Conservation (phyloP, 2,113 vertebrate species). For the Nibea coibor region DNA sequence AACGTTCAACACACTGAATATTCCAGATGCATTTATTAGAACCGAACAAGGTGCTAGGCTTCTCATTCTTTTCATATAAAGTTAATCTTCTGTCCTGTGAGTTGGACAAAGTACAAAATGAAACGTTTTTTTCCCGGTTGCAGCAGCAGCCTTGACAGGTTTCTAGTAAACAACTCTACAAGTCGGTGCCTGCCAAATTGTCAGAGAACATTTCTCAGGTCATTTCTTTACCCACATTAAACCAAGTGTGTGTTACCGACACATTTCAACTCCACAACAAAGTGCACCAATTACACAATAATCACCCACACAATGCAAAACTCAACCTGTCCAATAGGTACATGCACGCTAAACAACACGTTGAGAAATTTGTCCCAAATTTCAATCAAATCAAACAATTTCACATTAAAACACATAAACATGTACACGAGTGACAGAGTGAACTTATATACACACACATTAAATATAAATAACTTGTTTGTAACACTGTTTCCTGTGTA, state of each 20-base stretch:
- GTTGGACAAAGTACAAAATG: not conserved
- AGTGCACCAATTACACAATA: not conserved
- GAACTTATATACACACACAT: not conserved
- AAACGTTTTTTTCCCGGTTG: too few species aligned
- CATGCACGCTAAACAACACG: not conserved
- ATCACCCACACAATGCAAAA: not conserved
- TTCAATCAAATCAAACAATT: not conserved
- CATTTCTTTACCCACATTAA: not conserved
- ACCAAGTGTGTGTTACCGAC: not conserved
- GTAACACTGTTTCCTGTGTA: not conserved
- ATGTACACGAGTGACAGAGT: not conserved
- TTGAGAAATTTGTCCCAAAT: not conserved
- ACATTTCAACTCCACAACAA: not conserved
- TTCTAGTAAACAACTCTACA: not conserved
- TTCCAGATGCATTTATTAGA: conserved; percentile 11
- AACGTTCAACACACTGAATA: not conserved
- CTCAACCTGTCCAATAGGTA: not conserved
- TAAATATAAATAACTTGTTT: not conserved
- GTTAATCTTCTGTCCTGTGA: not conserved
- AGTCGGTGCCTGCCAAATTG: not conserved
- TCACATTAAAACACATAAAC: not conserved
- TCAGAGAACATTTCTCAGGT: not conserved
- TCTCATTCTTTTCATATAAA: not conserved
- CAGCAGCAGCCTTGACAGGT: not conserved
- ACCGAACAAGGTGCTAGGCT: not conserved